phyloP scores from a whole-genome alignment of 2,797 vertebrate species.

The Orientallactaga sibirica region DNA sequence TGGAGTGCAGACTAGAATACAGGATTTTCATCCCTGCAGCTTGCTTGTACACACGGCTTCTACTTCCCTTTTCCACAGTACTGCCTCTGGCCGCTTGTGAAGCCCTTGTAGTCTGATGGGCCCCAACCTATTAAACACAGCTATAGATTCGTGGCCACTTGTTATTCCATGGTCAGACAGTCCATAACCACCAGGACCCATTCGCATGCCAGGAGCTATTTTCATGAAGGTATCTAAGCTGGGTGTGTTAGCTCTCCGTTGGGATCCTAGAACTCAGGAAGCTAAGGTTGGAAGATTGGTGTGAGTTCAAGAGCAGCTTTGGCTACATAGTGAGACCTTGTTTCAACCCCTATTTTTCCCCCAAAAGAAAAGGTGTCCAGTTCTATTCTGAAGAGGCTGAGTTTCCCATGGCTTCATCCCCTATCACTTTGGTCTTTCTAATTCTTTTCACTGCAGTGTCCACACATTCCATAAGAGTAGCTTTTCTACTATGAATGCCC shows the following conservation, averaged over 20 bases:
- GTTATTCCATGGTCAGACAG: not conserved
- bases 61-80: not conserved
- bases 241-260: too few relatives aligned
- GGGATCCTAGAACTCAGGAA: too few relatives aligned
- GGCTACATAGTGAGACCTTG: not conserved
- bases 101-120: not conserved
- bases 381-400: too few relatives aligned
- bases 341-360: not conserved
- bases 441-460: not conserved
- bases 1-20: not conserved
- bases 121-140: not conserved
- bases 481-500: not conserved
- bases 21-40: not conserved
- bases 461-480: not conserved
- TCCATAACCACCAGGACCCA: not conserved
- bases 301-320: not conserved
- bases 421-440: not conserved
- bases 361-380: not conserved
- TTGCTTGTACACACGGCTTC: too few relatives aligned
- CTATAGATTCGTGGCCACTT: not conserved
- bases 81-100: too few relatives aligned
- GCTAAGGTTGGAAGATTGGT: too few relatives aligned
- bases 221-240: not conserved
- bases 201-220: not conserved
- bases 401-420: too few relatives aligned